Base-by-base conservation (phyloP, 2,888 invertebrate species). In the Clivina fossor region DNA sequence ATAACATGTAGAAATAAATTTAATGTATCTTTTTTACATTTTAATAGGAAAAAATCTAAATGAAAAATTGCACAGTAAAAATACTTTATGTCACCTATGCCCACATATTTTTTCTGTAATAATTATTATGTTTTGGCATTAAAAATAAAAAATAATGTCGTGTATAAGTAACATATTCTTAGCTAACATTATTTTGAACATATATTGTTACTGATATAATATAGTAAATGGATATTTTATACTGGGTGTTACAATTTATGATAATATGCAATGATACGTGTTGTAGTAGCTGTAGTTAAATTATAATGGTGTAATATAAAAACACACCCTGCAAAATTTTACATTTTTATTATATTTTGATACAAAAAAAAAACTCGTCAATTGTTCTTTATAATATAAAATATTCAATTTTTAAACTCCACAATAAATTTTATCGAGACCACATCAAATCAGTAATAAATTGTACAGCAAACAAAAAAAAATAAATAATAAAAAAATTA, bases 151-250 rank as follows among this genome's bases (percentile, higher is more conserved):
- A 40, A 28, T 30, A 38, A 49, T 49, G 30, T 9, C 49, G 49
- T 49, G 49, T 26, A 49, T 32, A 28, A 24, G n/a, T 28, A 38
- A 19, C 49, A 49, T 49, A 49, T 37, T 19, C 26, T 26, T 38
- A 11, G n/a, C 26, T 49, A 38, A 38, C 26, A 30, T 38, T 38
- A 38, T 49, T 49, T 38, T 49, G 49, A 49, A 49, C 49, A 38
- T 38, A 15, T 40, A 37, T 18, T 38, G 19, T 30, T n/a, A 20
- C 49, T 38, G 49, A 49, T 49, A 38, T 49, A 49, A 40, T 40
- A 38, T 49, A 28, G 18, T 49, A 40, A 49, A 49, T 49, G 49
- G 49, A 38, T 40, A 49, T 49, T 49, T 49, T 49, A 49, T 49
- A 40, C 49, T 26, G 40, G 19, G 32, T 32, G 3, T 22, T 47